Evolutionary conservation across 2,888 invertebrate genomes (phyloP).

Genomic region (Horisme vitalbata): DNA sequence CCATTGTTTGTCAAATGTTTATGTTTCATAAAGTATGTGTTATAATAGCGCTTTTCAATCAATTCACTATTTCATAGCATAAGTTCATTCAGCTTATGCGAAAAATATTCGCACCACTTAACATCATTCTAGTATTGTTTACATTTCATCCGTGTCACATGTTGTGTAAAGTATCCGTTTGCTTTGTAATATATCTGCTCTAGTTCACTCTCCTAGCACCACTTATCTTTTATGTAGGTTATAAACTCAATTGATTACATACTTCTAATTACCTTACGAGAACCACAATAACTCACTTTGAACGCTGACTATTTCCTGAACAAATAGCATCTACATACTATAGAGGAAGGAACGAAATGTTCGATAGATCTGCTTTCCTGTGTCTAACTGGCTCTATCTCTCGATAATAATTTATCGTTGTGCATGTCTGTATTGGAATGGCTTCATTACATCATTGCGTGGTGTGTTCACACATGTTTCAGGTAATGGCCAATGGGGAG

Average conservation of each 20-base stretch:
- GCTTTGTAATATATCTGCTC: constrained; percentile 44
- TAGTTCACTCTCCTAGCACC: constrained; percentile 28
- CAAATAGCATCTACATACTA: constrained; percentile 19
- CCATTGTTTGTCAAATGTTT: constrained; percentile 67
- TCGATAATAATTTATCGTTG: constrained; percentile 59
- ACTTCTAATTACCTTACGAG: constrained; percentile 17
- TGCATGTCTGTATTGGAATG: constrained; percentile 82
- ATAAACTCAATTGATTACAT: constrained; percentile 20
- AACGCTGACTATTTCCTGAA: constrained; percentile 22
- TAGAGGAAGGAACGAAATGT: constrained; percentile 24
- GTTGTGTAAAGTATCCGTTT: constrained; percentile 39
- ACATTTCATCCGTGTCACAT: constrained; percentile 40
- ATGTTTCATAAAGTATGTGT: constrained; percentile 41
- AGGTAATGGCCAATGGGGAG: constrained; percentile 87
- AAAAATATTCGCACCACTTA: constrained; percentile 37
- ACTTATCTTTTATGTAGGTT: constrained; percentile 29
- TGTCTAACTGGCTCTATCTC: constrained; percentile 65
- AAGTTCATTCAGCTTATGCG: constrained; percentile 40
- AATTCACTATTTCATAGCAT: constrained; percentile 45
- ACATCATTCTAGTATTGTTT: constrained; percentile 41
- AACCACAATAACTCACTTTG: constrained; percentile 16
- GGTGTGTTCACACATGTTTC: constrained; percentile 85
- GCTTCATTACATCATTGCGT: constrained; percentile 83
- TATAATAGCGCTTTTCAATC: constrained; percentile 33
- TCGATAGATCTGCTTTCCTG: constrained; percentile 56